Evolutionary conservation across 2,113 vertebrate species (phyloP).

Genomic region (Brevimyrus niger): DNA sequence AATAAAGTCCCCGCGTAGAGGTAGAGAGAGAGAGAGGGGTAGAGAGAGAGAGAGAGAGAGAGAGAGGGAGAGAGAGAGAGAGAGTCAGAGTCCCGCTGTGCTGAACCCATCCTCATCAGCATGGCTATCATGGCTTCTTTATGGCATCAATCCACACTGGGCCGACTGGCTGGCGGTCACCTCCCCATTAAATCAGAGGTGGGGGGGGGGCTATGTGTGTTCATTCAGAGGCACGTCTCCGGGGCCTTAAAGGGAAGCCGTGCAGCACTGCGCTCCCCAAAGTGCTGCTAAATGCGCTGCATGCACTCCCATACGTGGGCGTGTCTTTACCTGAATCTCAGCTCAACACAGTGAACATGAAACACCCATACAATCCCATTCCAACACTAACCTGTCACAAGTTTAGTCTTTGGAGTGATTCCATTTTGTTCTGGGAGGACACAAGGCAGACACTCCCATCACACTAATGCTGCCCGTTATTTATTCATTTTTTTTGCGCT

Average conservation of each 20-base stretch:
- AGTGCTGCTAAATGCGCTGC: not conserved
- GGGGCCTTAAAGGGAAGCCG: not conserved
- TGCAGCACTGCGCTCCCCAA: not conserved
- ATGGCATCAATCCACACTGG: not conserved
- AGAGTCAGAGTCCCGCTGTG: not conserved
- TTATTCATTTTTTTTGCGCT: too few relatives aligned
- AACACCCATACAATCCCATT: not conserved
- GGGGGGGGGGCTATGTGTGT: not conserved
- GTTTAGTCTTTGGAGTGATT: slow-evolving; percentile 9
- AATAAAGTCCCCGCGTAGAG: not conserved
- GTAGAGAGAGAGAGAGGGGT: too few relatives aligned
- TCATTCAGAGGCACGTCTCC: not conserved
- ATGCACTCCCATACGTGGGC: not conserved
- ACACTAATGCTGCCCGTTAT: not conserved
- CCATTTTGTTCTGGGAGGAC: not conserved
- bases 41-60: too few relatives aligned
- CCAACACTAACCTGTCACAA: not conserved
- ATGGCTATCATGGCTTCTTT: not conserved
- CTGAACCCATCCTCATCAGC: not conserved
- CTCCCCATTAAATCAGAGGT: not conserved
- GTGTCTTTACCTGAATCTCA: not conserved
- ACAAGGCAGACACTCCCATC: not conserved
- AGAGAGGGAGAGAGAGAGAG: too few relatives aligned
- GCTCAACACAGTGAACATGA: not conserved
- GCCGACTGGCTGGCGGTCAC: not conserved